These are phyloP conservation scores for pig (Sus scrofa) DNA, from an alignment of 2,113 vertebrate genomes.

Conservation along the genomic window DNA sequence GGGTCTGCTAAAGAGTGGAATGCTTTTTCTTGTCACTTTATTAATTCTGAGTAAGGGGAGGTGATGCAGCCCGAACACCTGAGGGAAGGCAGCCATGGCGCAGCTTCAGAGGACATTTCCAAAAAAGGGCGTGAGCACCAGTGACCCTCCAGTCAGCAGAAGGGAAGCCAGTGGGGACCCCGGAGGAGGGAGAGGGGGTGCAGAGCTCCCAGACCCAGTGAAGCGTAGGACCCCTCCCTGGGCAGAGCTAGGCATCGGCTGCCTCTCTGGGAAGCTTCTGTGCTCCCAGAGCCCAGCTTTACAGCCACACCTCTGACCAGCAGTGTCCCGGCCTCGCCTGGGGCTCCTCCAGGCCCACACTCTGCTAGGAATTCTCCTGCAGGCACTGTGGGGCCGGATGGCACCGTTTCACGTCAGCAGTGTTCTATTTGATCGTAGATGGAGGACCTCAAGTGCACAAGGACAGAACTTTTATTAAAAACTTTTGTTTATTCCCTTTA, in stretches of 20 bases:
- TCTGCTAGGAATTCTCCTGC: neutral
- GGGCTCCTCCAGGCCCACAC: neutral
- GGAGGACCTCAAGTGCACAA: neutral
- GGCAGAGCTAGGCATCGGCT: accelerated
- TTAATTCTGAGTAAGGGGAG: constrained; percentile 42
- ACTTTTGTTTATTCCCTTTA: neutral
- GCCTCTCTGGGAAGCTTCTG: accelerated
- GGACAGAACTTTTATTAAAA: neutral
- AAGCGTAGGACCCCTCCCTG: neutral
- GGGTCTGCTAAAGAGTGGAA: neutral
- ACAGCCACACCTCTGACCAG: too few species aligned
- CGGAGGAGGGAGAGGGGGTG: neutral
- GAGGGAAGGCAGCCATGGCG: neutral
- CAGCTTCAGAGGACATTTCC: neutral
- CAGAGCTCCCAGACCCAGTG: too few species aligned
- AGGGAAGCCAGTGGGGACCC: neutral
- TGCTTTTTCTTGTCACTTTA: constrained; percentile 58
- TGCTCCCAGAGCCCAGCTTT: too few species aligned
- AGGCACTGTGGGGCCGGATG: neutral
- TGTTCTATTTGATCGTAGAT: neutral
- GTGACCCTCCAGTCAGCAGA: neutral
- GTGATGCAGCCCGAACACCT: neutral
- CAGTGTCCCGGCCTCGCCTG: too few species aligned
- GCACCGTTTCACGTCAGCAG: accelerated
- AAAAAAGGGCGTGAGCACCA: neutral